Evolutionary conservation across 2,888 invertebrate genomes (phyloP).

Genomic region (Tinea trinotella): DNA sequence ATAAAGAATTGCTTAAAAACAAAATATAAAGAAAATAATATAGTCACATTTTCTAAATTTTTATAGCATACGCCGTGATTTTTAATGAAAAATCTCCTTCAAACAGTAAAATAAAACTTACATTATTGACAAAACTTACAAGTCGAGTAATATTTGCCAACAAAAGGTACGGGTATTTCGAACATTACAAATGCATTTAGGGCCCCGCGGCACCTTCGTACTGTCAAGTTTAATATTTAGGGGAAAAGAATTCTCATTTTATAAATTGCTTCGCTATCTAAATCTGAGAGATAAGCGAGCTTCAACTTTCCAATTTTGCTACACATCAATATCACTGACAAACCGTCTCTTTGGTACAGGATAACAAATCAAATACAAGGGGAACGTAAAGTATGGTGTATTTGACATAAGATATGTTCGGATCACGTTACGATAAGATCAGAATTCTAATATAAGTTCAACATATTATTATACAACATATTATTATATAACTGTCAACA

Average conservation of each 20-base stretch:
- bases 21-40: too few species aligned
- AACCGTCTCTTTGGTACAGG: constrained; percentile 30
- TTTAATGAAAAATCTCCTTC: too few species aligned
- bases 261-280: constrained; percentile 70
- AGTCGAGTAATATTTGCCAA: too few species aligned
- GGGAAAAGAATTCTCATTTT: constrained; percentile 59
- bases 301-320: constrained; percentile 71
- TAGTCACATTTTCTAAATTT: too few species aligned
- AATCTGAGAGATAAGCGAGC: constrained; percentile 67
- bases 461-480: too few species aligned
- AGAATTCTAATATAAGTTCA: not conserved
- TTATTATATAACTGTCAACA: too few species aligned
- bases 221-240: constrained; percentile 41
- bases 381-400: constrained; percentile 12
- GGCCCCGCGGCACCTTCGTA: not conserved
- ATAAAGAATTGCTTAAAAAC: too few species aligned
- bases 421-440: not conserved
- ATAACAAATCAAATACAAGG: constrained; percentile 61
- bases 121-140: too few species aligned
- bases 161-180: too few species aligned
- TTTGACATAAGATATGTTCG: constrained; percentile 12
- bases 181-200: not conserved
- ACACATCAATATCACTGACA: constrained; percentile 71
- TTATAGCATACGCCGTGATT: too few species aligned
- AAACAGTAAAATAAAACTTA: too few species aligned